Conservation (phyloP, 1,140 invertebrate species). For the Rhyacophila brunnea region DNA sequence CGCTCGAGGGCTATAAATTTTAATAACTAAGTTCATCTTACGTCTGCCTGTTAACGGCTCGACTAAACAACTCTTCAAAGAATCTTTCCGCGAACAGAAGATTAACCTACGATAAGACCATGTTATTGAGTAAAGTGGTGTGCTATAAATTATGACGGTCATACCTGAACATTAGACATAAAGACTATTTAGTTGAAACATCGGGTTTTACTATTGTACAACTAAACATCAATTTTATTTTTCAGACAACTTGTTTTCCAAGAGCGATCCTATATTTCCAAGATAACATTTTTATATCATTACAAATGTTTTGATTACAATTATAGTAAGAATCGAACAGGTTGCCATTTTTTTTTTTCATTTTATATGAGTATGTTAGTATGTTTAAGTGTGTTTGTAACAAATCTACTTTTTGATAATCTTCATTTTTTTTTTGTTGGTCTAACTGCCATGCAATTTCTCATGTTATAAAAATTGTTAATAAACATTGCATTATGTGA, state of each 20-base stretch:
- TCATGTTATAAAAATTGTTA: conserved; percentile 18
- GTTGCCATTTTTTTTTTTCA: conserved; percentile 24
- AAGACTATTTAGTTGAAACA: conserved; percentile 3
- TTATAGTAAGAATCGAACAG: conserved; percentile 22
- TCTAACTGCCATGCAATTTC: conserved; percentile 3
- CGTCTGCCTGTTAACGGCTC: too few relatives aligned
- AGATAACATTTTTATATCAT: too few relatives aligned
- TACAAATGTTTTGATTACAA: too few relatives aligned
- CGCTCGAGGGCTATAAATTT: background rate
- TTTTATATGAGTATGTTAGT: conserved; percentile 32
- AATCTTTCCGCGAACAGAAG: too few relatives aligned
- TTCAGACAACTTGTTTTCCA: too few relatives aligned
- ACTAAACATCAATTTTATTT: too few relatives aligned
- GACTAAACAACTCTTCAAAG: too few relatives aligned
- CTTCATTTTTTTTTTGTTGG: background rate
- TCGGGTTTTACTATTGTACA: too few relatives aligned
- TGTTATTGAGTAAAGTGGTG: too few relatives aligned
- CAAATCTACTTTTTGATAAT: background rate
- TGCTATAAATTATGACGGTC: background rate
- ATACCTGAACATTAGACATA: conserved; percentile 1
- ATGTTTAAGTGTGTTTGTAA: conserved; percentile 23
- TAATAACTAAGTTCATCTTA: background rate
- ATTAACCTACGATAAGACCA: too few relatives aligned
- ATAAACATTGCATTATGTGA: conserved; percentile 9
- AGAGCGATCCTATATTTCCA: too few relatives aligned